phyloP scores from a whole-genome alignment of 2,797 vertebrate species.

The Stomatorhinus walkeri region DNA sequence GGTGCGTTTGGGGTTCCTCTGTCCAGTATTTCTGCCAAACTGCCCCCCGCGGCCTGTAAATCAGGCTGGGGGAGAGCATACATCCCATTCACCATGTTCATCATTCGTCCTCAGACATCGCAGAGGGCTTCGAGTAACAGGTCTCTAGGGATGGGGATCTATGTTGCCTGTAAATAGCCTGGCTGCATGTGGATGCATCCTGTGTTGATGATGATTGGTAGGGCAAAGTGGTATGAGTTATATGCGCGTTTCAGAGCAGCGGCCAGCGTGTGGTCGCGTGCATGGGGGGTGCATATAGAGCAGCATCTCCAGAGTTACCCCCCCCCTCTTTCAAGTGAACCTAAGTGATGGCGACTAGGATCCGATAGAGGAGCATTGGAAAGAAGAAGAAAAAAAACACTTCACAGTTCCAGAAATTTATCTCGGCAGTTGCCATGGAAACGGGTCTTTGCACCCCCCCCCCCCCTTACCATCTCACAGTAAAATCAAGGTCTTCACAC shows the following conservation, averaged over 20 bases:
- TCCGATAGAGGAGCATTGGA: conserved; percentile 46
- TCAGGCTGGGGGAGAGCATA: not conserved
- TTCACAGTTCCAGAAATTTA: conserved; percentile 58
- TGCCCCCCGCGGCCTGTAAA: not conserved
- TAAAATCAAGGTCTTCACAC: conserved; percentile 55
- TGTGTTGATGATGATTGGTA: not conserved
- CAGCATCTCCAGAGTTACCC: conserved; percentile 55
- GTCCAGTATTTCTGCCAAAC: not conserved
- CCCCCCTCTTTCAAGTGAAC: conserved; percentile 46
- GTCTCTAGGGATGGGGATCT: not conserved
- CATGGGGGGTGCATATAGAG: conserved; percentile 42
- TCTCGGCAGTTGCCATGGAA: conserved; percentile 60
- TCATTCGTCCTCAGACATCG: not conserved
- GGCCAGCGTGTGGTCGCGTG: not conserved
- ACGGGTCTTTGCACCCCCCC: conserved; percentile 33
- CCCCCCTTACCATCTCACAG: conserved; percentile 50
- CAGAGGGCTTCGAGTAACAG: not conserved
- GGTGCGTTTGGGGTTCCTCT: not conserved
- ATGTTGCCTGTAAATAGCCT: not conserved
- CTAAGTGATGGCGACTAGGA: conserved; percentile 60
- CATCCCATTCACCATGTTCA: not conserved
- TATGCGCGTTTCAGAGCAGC: not conserved
- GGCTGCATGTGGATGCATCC: not conserved
- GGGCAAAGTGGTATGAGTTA: not conserved
- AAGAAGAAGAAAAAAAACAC: conserved; percentile 35